A percentile compares a stretch with the other conserved stretches of the same genome.
phyloP scores from a whole-genome alignment of 2,888 invertebrate genomes.

The Mallateleia sp. region DNA sequence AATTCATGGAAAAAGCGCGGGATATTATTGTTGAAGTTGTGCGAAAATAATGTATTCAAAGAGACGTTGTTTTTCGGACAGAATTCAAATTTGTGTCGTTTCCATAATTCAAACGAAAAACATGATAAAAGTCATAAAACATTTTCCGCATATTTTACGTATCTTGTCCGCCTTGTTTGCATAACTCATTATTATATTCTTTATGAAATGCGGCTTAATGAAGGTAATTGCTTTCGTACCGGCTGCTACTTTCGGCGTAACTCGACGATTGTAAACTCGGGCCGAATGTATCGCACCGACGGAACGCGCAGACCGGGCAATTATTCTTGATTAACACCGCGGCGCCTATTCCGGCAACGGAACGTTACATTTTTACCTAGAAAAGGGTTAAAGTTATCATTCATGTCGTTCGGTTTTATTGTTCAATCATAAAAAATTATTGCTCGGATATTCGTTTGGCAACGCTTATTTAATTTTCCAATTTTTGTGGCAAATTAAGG shows the following conservation, averaged over 20 bases:
- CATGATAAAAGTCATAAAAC: conserved; percentile 71
- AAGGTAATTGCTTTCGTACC: conserved; percentile 76
- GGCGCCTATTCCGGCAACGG: conserved; percentile 37
- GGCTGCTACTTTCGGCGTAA: conserved; percentile 75
- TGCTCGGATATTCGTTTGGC: neutral
- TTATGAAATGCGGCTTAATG: conserved; percentile 76
- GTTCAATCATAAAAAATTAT: conserved; percentile 37
- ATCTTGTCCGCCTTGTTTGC: conserved; percentile 73
- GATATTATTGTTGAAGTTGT: conserved; percentile 66
- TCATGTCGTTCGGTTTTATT: conserved; percentile 23
- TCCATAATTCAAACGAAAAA: conserved; percentile 74
- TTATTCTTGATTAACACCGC: conserved; percentile 83
- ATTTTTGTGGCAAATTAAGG: neutral
- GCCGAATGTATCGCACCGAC: conserved; percentile 76
- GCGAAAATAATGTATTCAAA: conserved; percentile 72
- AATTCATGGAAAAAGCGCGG: conserved; percentile 62
- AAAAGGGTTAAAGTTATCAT: conserved; percentile 36
- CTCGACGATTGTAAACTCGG: conserved; percentile 78
- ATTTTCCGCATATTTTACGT: conserved; percentile 71
- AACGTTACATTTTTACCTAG: conserved; percentile 13
- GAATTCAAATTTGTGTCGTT: conserved; percentile 74
- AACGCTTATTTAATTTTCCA: neutral
- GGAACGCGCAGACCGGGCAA: conserved; percentile 77
- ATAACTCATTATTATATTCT: conserved; percentile 78
- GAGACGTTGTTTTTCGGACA: conserved; percentile 67